Base-by-base conservation (phyloP, 2,113 vertebrate genomes). In the Cinclus mexicanus region DNA sequence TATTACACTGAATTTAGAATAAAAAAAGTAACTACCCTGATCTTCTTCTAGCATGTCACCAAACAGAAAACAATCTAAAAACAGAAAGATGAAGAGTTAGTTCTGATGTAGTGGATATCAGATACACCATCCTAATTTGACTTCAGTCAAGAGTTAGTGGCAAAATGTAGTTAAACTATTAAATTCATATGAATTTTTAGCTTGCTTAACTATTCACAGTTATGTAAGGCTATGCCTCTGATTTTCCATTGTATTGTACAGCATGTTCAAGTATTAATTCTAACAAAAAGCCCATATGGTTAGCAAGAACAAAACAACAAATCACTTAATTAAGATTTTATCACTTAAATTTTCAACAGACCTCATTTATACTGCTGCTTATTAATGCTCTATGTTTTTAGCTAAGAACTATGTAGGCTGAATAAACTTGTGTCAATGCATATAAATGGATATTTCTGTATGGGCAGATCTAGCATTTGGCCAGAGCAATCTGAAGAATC, bases 241-340 rank as follows among this genome's bases (percentile, higher is more conserved):
- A 83, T 89, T 94, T 94, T 94, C 94, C 94, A 87, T 72, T 94
- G 80, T 85, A 83, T 56, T 83, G 92, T 67, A 93, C 83, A 78
- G 41, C 5, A 5, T 53, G 92, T 93, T 93, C 95, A 75, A 93
- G 12, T 57, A 93, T 85, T 85, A 93, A 69, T 93, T 90, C 82
- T 33, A 95, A 68, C 59, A 83, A 92, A 90, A 93, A 44, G 46
- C 35, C 86, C 93, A 95, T 83, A 95, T 88, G 82, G 91, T 90
- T 93, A 90, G 75, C 33, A 90, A 88, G 90, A 88, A 95, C 82
- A 93, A 89, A 96, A 83, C 75, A 94, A 90, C 84, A 93, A 83
- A 95, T 92, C 82, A 95, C 35, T 92, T 94, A 80, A 95, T 95
- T 89, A 92, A 86, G 59, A 93, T 96, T 88, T 92, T 95, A 93